A percentile compares a stretch with the other conserved stretches of the same genome.
Evolutionary conservation across 2,797 vertebrate genomes (phyloP).

Genomic region (Poecilia velifera): DNA sequence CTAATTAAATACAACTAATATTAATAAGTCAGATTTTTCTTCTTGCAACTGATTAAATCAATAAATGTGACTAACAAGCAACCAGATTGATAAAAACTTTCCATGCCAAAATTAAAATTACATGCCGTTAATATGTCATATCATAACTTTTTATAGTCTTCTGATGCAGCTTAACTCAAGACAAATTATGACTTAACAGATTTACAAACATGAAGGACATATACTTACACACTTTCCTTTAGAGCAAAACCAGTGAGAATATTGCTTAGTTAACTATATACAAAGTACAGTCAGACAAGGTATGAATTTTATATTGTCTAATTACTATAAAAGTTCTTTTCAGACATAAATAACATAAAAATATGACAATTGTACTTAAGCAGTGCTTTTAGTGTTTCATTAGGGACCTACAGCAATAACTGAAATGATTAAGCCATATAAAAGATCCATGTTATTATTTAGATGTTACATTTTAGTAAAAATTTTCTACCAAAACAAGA

Average conservation of each 20-base stretch:
- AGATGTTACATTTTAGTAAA: not conserved
- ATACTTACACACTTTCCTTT: not conserved
- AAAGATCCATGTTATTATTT: not conserved
- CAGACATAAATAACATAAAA: not conserved
- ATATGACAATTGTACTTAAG: not conserved
- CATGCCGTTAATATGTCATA: not conserved
- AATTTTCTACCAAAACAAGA: not conserved
- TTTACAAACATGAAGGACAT: not conserved
- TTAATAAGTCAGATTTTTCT: constrained; percentile 17
- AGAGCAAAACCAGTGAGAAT: not conserved
- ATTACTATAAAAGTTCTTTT: not conserved
- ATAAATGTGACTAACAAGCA: not conserved
- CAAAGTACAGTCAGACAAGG: not conserved
- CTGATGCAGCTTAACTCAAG: not conserved
- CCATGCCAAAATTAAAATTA: not conserved
- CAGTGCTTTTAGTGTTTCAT: not conserved
- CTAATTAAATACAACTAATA: constrained; percentile 17
- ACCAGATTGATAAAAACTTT: not conserved
- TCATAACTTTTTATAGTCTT: not conserved
- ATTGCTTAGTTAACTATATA: not conserved
- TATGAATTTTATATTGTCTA: not conserved
- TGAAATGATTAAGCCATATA: not conserved
- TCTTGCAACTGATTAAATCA: not conserved
- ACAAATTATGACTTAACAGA: not conserved
- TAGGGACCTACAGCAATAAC: not conserved